Base-by-base conservation (phyloP, 2,888 invertebrate species). In the Apamea crenata region DNA sequence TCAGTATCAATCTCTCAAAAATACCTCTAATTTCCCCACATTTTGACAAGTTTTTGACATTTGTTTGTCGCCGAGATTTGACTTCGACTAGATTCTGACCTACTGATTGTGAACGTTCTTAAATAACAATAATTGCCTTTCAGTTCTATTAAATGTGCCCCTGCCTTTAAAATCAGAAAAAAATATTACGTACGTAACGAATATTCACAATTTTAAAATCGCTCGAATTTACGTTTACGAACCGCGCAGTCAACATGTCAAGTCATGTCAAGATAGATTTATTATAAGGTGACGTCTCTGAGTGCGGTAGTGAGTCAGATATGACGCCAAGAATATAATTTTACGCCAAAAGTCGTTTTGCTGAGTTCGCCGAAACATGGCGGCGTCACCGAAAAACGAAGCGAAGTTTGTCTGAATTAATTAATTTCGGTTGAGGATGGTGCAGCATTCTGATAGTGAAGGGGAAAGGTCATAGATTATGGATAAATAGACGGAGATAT, bases 321-420 rank as follows among this genome's bases (percentile, higher is more conserved):
- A 84, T 90, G 83, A 75, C 73, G 81, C 82, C 68, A 50, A 82
- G 81, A 81, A 53, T 83, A 90, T 88, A 85, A 90, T 88, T 89
- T 89, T 68, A 71, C 76, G 78, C 65, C 44, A 44, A 80, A 32
- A 79, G 63, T 74, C 73, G 59, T 74, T 80, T 75, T 72, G 89
- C 88, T 82, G 89, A 90, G 78, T 76, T 70, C 59, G 68, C 40
- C 67, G 80, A 86, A 86, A 82, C 82, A 73, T 69, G 59, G 74
- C 75, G 67, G 61, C 81, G 83, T 78, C 86, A 78, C 79, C 81
- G 81, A 89, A 89, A 90, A 90, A 89, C 86, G n/a, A n/a, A n/a
- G 92, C 92, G 86, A 91, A 91, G 90, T 91, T 89, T 85, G 90
- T 91, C 90, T 88, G 91, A 94, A 94, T 93, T 92, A 93, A 94